phyloP scores from a whole-genome alignment of 2,888 invertebrate species.

The Lydus trimaculatus region DNA sequence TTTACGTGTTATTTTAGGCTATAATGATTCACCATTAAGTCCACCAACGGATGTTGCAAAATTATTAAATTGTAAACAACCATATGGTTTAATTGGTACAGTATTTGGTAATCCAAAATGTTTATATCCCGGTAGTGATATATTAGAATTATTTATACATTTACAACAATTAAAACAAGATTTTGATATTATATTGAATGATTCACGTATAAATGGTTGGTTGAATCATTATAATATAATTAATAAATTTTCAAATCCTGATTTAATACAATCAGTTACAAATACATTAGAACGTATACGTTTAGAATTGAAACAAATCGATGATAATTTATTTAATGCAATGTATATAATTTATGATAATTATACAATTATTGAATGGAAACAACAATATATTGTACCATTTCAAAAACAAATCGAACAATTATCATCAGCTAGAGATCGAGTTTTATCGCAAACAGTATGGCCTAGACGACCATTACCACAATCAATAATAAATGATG shows the following conservation, averaged over 20 bases:
- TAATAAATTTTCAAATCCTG: constrained; percentile 70
- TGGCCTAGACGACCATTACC: constrained; percentile 65
- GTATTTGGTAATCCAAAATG: constrained; percentile 54
- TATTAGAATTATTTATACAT: constrained; percentile 53
- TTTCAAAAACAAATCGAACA: constrained; percentile 63
- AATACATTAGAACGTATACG: constrained; percentile 63
- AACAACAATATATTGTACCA: constrained; percentile 63
- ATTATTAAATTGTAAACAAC: constrained; percentile 52
- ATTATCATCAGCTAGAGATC: constrained; percentile 62
- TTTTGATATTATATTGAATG: constrained; percentile 60
- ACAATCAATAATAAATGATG: background rate
- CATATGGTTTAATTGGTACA: constrained; percentile 52
- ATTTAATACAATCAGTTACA: constrained; percentile 67
- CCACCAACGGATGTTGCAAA: constrained; percentile 61
- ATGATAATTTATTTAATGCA: constrained; percentile 63
- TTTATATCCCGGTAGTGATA: constrained; percentile 54
- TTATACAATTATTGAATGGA: constrained; percentile 68
- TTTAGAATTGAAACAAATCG: constrained; percentile 61
- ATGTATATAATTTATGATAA: constrained; percentile 67
- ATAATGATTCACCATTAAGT: constrained; percentile 60
- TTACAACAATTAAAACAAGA: constrained; percentile 64
- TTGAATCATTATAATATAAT: constrained; percentile 73
- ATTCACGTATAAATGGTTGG: constrained; percentile 63
- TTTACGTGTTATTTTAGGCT: constrained; percentile 62
- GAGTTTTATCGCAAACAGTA: constrained; percentile 58